A percentile compares a stretch with the other conserved stretches of the same genome.
These are phyloP conservation scores for Emmelina monodactyla DNA, from an alignment of 2,888 invertebrate genomes.

Conservation along the genomic window DNA sequence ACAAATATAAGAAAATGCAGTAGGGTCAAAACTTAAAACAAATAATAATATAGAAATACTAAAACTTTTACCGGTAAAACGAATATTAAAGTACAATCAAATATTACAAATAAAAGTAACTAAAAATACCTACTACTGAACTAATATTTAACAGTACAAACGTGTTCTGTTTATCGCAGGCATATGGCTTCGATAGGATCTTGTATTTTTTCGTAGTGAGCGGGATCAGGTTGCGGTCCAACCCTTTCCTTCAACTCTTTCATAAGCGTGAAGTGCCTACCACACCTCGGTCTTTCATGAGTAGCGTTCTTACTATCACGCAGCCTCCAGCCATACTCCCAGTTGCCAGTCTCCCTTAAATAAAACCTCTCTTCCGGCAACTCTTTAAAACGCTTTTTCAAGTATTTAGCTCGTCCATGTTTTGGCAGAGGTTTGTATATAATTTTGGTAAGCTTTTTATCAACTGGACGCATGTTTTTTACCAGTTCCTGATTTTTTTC, in stretches of 20 bases:
- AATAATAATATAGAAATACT: too few relatives aligned
- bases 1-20: too few relatives aligned
- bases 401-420: background rate
- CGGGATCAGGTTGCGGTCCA: slow-evolving; percentile 2
- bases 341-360: slow-evolving; percentile 2
- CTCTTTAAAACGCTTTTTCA: background rate
- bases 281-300: background rate
- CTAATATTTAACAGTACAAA: too few relatives aligned
- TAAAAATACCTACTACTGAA: too few relatives aligned
- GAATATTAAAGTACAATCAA: too few relatives aligned
- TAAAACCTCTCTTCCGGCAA: slow-evolving; percentile 5
- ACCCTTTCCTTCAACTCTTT: background rate
- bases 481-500: background rate
- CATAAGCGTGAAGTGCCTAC: background rate
- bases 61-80: too few relatives aligned
- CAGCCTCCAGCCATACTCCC: slow-evolving; percentile 8
- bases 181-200: too few relatives aligned
- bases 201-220: slow-evolving; percentile 1
- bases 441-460: background rate
- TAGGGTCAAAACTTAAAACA: too few relatives aligned
- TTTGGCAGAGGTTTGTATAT: background rate
- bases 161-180: too few relatives aligned
- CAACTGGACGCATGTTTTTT: background rate
- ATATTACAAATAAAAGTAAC: too few relatives aligned
- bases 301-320: background rate